Percentiles rank a stretch among this genome's conserved stretches.
phyloP scores from a whole-genome alignment of 2,113 vertebrate genomes.

The Gnathonemus longibarbis region DNA sequence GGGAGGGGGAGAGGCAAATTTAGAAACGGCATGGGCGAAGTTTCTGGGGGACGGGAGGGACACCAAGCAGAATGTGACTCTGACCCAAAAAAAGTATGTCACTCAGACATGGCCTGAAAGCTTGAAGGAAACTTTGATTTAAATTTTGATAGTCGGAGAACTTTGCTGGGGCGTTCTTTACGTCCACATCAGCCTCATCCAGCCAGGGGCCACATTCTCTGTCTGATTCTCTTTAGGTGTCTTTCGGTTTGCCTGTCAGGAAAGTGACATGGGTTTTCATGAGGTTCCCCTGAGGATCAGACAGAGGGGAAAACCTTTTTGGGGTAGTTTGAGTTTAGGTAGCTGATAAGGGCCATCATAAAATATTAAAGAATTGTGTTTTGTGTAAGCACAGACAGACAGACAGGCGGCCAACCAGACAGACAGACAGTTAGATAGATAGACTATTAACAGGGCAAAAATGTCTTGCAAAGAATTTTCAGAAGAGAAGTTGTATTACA shows the following conservation, averaged over 20 bases:
- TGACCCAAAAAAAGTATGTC: neutral
- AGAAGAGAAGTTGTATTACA: neutral
- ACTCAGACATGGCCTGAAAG: neutral
- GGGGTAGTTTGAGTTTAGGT: neutral
- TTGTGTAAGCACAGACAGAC: neutral
- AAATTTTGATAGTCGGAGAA: neutral
- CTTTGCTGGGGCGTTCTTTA: neutral
- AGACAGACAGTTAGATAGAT: neutral
- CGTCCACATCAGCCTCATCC: neutral
- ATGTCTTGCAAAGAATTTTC: neutral
- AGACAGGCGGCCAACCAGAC: too few species aligned
- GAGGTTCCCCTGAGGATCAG: neutral
- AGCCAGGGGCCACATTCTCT: neutral
- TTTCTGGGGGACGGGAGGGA: neutral
- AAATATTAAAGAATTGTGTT: neutral
- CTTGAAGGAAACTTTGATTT: neutral
- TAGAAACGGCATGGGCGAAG: neutral
- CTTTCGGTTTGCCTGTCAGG: neutral
- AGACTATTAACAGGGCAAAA: neutral
- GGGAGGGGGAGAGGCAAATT: constrained; percentile 11
- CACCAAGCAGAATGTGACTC: neutral
- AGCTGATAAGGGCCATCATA: neutral
- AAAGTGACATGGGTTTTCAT: neutral
- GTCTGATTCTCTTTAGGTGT: neutral
- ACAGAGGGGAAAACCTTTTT: neutral